Evolutionary conservation across 2,113 vertebrate species (phyloP), one percentile per base, ranked within the genome.

Genomic region (Nesospiza acunhae): DNA sequence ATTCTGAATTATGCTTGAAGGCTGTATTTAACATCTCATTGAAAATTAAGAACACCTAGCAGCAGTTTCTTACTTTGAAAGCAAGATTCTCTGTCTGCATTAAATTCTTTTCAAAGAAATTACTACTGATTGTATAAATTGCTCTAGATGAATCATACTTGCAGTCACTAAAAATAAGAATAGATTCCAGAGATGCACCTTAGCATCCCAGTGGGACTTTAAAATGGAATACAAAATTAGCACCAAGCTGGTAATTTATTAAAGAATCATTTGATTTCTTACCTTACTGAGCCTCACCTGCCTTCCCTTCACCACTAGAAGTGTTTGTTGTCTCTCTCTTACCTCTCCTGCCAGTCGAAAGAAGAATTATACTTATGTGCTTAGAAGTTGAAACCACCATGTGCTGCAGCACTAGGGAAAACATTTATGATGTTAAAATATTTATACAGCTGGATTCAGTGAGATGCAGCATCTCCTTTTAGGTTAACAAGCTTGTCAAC

Each of bases 401-500:
- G 79, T 92, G 66, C 70, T 77, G 58, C 84, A 90, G 62, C 90
- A 93, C 81, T 63, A 82, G 72, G 72, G 68, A 94, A 93, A 93
- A 70, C 49, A 93, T 68, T 81, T 83, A 86, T 67, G 68, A 53
- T 89, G 47, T 79, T 97, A 94, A 96, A 96, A 96, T 96, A 97
- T 97, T 97, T 96, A 94, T 95, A 90, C 55, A 91, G 59, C 73
- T 95, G 89, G 37, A 88, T 95, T 90, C 76, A 83, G 59, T 55
- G 73, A 94, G 59, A 87, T 84, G 84, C 79, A 94, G 46, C 67
- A 66, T 90, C 68, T 94, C 86, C 84, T 96, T 95, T 96, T 86
- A 95, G 92, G 86, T 90, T 96, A 95, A 94, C 81, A 91, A 94
- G 88, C 60, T 95, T 90, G 67, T 95, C 90, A 95, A 37, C 58